Base-by-base conservation (phyloP, 2,888 invertebrate genomes). In the Hyalella azteca region DNA sequence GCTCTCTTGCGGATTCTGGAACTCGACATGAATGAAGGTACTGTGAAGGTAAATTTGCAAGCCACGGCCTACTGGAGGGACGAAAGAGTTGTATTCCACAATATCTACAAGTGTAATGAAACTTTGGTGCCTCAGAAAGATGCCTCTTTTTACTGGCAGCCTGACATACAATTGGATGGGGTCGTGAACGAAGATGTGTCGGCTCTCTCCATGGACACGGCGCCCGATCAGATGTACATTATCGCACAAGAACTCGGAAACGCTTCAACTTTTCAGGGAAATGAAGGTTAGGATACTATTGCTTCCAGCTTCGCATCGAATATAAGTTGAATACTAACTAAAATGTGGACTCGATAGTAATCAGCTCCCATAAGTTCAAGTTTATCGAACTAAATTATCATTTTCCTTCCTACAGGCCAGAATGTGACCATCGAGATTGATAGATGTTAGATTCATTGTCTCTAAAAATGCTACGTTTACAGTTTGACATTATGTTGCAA, bases 51-150 rank as follows among this genome's bases (percentile, higher is more conserved):
- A 19, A 39, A 39, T 9, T 22, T 75, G 22, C 7, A 19, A 36
- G 45, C 36, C 0, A n/a, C 9, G 0, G 54, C 39, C 13, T n/a
- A 1, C 13, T 78, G 78, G 78, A 36, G 29, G 15, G 78, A 78
- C 39, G 19, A 54, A 11, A 13, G 78, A 15, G 50, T 78, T 9
- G 26, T 29, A 11, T 78, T 78, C 78, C 40, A 78, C 75, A 75
- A 75, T 45, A 22, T 75, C 22, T 45, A 75, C 45, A 22, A 22
- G 7, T n/a, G 36, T 15, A 41, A 26, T 22, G 45, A n/a, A 3
- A 75, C 45, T 2, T 29, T 45, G 11, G 19, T 75, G 2, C 75
- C 40, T 2, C 5, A 5, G 22, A n/a, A 29, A 3, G 75, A 75
- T 19, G 45, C 41, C 2, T 22, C 11, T 4, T 75, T 75, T 29